Percentiles rank a stretch among this genome's conserved stretches.
Conservation (phyloP, 2,113 vertebrate genomes). For the Oreochromis tanganicae region DNA sequence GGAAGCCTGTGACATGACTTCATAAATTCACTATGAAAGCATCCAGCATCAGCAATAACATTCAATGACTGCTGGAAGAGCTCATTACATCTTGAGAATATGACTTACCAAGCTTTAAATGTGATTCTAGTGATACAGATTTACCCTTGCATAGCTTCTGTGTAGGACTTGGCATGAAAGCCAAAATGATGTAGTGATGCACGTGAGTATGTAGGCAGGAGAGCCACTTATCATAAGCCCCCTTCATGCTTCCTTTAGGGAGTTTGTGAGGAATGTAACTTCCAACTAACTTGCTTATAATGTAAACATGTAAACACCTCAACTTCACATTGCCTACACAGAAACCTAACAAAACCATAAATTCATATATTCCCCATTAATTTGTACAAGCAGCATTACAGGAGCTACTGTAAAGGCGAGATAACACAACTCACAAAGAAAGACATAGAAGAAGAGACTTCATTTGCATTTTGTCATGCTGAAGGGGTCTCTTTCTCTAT, state of each 20-base stretch:
- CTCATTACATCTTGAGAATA: neutral
- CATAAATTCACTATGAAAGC: neutral
- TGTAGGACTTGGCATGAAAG: neutral
- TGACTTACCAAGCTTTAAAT: neutral
- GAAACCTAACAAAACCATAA: neutral
- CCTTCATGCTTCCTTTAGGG: slow-evolving; percentile 21
- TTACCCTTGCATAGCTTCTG: neutral
- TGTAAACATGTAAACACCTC: neutral
- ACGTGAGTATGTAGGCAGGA: slow-evolving; percentile 13
- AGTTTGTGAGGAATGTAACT: slow-evolving; percentile 32
- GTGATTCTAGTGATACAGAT: neutral
- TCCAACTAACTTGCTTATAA: slow-evolving; percentile 10
- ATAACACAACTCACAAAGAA: neutral
- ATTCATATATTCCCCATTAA: neutral
- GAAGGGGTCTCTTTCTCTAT: neutral
- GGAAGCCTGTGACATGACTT: slow-evolving; percentile 20
- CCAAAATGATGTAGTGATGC: slow-evolving; percentile 37
- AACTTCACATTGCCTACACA: neutral
- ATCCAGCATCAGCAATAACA: neutral
- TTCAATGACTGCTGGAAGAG: neutral
- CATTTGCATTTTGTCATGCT: neutral
- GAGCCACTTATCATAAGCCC: slow-evolving; percentile 38
- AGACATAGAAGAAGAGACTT: neutral
- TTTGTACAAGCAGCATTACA: neutral
- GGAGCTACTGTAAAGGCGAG: neutral